These are phyloP conservation scores for Bradypodion pumilum DNA, from an alignment of 2,797 vertebrate genomes.

Conservation along the genomic window DNA sequence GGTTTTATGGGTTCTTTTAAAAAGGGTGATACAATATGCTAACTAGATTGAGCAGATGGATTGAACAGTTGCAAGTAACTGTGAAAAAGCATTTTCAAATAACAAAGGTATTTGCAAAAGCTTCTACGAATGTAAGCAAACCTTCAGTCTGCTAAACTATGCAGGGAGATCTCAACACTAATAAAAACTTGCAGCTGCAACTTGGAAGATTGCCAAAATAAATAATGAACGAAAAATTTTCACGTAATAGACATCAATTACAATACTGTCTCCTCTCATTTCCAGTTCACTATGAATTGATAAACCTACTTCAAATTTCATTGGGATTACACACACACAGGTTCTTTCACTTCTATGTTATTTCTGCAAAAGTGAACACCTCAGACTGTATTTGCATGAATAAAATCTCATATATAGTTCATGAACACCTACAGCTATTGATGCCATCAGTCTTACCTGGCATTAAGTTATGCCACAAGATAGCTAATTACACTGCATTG, in stretches of 20 bases:
- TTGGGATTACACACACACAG: not conserved
- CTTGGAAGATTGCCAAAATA: not conserved
- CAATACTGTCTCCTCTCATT: not conserved
- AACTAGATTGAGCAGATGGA: not conserved
- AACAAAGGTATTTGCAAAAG: conserved; percentile 18
- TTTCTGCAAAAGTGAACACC: not conserved
- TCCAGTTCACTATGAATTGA: not conserved
- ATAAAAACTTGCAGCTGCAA: not conserved
- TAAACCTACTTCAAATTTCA: not conserved
- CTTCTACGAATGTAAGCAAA: not conserved
- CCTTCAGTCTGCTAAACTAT: not conserved
- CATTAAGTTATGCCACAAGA: too few species aligned
- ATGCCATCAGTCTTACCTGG: too few species aligned
- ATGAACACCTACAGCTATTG: too few species aligned
- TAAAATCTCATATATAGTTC: not conserved
- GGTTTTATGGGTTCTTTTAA: not conserved
- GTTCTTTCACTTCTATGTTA: not conserved
- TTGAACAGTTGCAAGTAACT: not conserved
- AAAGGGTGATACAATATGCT: not conserved
- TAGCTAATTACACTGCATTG: too few species aligned
- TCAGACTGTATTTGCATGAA: not conserved
- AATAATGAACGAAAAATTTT: conserved; percentile 4
- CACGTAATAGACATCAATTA: not conserved
- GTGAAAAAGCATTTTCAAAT: not conserved
- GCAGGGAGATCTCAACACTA: not conserved